Conservation (phyloP, 2,113 vertebrate species). For the Hiodon alosoides region DNA sequence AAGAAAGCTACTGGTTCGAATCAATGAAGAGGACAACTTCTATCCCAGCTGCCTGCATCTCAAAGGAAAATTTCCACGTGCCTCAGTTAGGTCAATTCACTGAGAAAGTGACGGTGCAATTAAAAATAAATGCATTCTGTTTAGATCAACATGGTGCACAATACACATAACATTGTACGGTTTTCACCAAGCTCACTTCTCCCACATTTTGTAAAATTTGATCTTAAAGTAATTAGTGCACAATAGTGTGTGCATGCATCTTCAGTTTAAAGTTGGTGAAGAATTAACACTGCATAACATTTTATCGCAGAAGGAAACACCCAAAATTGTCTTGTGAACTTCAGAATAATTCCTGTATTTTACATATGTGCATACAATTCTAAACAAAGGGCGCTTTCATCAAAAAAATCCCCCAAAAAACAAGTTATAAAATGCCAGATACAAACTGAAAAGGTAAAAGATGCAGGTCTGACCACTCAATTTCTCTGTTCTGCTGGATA, state of each 20-base stretch:
- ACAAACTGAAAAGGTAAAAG: constrained; percentile 40
- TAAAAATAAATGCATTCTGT: background rate
- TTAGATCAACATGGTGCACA: background rate
- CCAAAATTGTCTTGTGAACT: background rate
- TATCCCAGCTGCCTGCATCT: too few relatives aligned
- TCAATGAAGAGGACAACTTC: too few relatives aligned
- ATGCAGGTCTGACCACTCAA: constrained; percentile 27
- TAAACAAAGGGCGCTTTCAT: constrained; percentile 8
- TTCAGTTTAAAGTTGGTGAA: too few relatives aligned
- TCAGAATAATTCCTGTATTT: constrained; percentile 24
- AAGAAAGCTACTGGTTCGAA: too few relatives aligned
- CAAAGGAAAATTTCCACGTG: too few relatives aligned
- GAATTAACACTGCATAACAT: too few relatives aligned
- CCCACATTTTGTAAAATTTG: too few relatives aligned
- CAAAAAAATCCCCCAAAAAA: background rate
- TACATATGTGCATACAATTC: constrained; percentile 25
- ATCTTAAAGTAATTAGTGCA: too few relatives aligned
- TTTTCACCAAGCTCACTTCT: background rate
- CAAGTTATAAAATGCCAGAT: constrained; percentile 11
- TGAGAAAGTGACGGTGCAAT: too few relatives aligned
- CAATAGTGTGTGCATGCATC: too few relatives aligned
- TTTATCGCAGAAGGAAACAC: too few relatives aligned
- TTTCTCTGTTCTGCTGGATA: background rate
- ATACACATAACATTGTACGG: background rate
- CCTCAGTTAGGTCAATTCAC: too few relatives aligned